Evolutionary conservation across 2,888 invertebrate genomes (phyloP).

Genomic region (Neoascia interrupta): DNA sequence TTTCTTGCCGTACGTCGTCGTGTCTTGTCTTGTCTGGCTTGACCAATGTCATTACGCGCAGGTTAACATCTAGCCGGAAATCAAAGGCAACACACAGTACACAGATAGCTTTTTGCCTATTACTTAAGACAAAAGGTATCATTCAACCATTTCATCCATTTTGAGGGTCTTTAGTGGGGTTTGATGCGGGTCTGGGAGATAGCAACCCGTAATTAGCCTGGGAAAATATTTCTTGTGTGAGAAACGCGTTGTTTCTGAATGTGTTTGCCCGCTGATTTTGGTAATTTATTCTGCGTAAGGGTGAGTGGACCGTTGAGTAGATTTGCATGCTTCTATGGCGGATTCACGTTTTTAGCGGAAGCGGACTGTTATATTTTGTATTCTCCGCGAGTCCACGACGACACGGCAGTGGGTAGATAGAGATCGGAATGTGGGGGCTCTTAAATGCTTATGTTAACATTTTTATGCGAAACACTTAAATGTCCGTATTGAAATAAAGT

Average conservation of each 20-base stretch:
- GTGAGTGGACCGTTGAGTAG: slow-evolving; percentile 12
- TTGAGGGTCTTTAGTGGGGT: slow-evolving; percentile 32
- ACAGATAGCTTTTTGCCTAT: no score
- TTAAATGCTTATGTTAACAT: not conserved
- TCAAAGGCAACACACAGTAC: slow-evolving; percentile 48
- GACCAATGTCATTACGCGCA: slow-evolving; percentile 57
- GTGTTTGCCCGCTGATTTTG: not conserved
- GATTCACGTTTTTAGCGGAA: no score
- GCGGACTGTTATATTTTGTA: not conserved
- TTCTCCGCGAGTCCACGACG: not conserved
- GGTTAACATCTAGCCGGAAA: slow-evolving; percentile 58
- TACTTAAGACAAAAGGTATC: slow-evolving; percentile 26
- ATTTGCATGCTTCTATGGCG: slow-evolving; percentile 6
- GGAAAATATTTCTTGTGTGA: slow-evolving; percentile 45
- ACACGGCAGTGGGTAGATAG: not conserved
- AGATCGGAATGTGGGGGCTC: slow-evolving; percentile 5
- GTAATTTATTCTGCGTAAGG: slow-evolving; percentile 3
- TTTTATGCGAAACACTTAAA: no score
- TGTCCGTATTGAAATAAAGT: no score
- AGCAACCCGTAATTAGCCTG: slow-evolving; percentile 53
- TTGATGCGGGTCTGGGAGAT: slow-evolving; percentile 1
- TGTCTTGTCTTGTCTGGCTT: slow-evolving; percentile 26
- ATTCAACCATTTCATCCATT: slow-evolving; percentile 26
- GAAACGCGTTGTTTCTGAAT: slow-evolving; percentile 35
- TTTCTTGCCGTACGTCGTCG: not conserved